Conservation (phyloP, 2,888 invertebrate genomes). For the Melanostoma scalare region DNA sequence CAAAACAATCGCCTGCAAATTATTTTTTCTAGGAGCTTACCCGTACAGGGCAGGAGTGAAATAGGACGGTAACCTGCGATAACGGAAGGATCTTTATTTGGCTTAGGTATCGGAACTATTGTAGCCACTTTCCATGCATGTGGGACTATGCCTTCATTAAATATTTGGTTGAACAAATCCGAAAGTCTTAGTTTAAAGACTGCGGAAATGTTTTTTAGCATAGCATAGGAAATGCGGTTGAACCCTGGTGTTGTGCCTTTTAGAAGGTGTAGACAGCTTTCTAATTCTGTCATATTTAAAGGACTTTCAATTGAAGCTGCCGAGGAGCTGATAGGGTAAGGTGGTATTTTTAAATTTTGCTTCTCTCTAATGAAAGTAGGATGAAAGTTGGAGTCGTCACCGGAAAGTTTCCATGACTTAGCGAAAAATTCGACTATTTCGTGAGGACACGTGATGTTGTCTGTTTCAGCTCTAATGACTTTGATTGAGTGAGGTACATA, state of each 20-base stretch:
- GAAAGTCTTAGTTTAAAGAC: neutral
- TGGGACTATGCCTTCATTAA: neutral
- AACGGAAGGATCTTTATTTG: neutral
- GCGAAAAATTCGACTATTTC: neutral
- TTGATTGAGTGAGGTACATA: constrained; percentile 6
- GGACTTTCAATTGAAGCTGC: too few species aligned
- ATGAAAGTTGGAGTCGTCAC: neutral
- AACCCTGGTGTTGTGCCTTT: too few species aligned
- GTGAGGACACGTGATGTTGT: neutral
- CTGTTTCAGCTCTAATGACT: neutral
- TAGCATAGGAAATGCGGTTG: neutral
- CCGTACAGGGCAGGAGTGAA: neutral
- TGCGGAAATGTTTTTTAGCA: neutral
- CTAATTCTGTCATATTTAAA: neutral
- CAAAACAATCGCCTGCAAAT: constrained; percentile 74
- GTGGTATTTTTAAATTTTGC: too few species aligned
- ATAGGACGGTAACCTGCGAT: neutral
- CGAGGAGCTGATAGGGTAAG: too few species aligned
- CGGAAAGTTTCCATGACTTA: neutral
- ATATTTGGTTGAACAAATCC: neutral
- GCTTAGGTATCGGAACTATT: neutral
- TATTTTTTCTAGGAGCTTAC: neutral
- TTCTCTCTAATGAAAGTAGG: neutral
- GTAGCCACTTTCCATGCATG: constrained; percentile 8
- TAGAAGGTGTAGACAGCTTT: too few species aligned